Percentiles rank a stretch among this genome's conserved stretches.
Evolutionary conservation across 2,797 vertebrate genomes (phyloP).

Genomic region (Siniperca scherzeri): DNA sequence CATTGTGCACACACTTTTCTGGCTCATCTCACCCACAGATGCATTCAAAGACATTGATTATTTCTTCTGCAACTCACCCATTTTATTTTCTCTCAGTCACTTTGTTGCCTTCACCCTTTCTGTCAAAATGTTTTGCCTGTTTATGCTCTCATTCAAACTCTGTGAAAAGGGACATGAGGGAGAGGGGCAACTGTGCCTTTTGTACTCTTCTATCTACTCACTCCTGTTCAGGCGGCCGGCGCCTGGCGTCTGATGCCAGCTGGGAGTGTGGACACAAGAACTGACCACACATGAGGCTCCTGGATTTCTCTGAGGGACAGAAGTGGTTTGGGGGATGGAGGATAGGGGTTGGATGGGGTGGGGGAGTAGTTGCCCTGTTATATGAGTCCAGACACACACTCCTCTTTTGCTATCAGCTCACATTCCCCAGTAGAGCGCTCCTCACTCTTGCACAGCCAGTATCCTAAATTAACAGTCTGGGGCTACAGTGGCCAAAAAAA

Average conservation of each 20-base stretch:
- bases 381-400: conserved; percentile 38
- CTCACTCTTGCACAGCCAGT: conserved; percentile 35
- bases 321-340: not conserved
- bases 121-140: conserved; percentile 28
- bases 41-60: conserved; percentile 64
- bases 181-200: conserved; percentile 19
- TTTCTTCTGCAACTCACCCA: conserved; percentile 18
- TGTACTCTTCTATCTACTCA: conserved; percentile 27
- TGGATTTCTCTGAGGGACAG: conserved; percentile 28
- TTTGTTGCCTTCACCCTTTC: conserved; percentile 35
- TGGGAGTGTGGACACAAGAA: conserved; percentile 14
- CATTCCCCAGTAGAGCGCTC: conserved; percentile 41
- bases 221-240: conserved; percentile 6
- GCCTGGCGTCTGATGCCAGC: conserved; percentile 33
- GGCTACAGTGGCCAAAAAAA: conserved; percentile 24
- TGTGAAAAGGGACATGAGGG: conserved; percentile 23
- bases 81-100: conserved; percentile 19
- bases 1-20: conserved; percentile 63
- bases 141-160: conserved; percentile 32
- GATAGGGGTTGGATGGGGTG: conserved; percentile 4
- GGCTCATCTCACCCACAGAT: conserved; percentile 68
- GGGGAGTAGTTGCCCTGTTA: conserved; percentile 7
- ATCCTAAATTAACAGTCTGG: conserved; percentile 65
- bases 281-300: conserved; percentile 1
- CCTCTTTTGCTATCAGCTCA: conserved; percentile 29